phyloP scores from a whole-genome alignment of 1,140 invertebrate genomes.

The Trinorchestia longiramus region DNA sequence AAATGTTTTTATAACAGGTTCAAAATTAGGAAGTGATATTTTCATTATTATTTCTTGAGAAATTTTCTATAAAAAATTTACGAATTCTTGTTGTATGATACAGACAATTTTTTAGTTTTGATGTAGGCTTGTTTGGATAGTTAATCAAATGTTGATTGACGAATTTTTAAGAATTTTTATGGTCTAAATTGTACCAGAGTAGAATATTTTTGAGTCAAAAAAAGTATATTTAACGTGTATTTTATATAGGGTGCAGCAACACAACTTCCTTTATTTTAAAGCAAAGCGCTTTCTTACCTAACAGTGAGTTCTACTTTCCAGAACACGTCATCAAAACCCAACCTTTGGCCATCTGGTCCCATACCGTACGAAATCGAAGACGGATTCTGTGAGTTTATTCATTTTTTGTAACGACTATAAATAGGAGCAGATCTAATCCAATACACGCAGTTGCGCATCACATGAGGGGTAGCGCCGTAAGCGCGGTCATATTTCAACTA shows the following conservation, averaged over 20 bases:
- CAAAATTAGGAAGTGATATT: no score
- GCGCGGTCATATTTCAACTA: neutral
- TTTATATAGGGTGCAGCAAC: neutral
- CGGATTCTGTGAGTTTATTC: neutral
- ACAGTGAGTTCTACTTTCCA: neutral
- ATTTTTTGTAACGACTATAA: neutral
- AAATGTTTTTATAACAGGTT: no score
- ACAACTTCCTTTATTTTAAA: neutral
- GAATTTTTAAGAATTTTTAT: no score
- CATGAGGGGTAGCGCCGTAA: neutral
- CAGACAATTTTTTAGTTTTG: no score
- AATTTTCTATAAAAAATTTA: no score
- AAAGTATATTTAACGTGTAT: neutral
- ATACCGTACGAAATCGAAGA: slow-evolving; percentile 7
- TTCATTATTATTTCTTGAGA: no score
- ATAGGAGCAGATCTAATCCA: neutral
- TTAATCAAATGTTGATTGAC: no score
- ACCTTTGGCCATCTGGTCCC: neutral
- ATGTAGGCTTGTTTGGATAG: no score
- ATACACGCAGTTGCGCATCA: no score
- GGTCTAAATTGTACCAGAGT: neutral
- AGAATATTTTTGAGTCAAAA: neutral
- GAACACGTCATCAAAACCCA: neutral
- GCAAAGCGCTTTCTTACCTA: neutral
- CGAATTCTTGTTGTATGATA: no score